Conservation (phyloP, 2,888 invertebrate species). For the Agrochola lota region DNA sequence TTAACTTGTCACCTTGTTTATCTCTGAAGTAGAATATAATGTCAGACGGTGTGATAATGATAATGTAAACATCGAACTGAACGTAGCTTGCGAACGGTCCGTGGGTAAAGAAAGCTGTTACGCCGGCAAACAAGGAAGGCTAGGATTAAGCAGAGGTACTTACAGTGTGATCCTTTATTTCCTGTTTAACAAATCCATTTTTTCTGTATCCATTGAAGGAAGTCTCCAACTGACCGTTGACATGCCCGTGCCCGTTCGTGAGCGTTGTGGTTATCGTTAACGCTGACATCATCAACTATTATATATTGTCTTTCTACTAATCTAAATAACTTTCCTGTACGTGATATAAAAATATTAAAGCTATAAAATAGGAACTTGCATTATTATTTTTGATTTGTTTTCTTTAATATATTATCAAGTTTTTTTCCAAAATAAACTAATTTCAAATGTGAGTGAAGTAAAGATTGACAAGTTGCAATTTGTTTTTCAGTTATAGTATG, state of each 20-base stretch:
- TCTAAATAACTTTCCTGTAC: conserved; percentile 40
- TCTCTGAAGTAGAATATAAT: conserved; percentile 1
- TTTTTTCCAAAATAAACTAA: conserved; percentile 45
- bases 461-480: conserved; percentile 58
- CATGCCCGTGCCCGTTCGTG: conserved; percentile 83
- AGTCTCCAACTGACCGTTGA: conserved; percentile 82
- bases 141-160: conserved; percentile 67
- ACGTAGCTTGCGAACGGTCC: neutral
- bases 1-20: conserved; percentile 11
- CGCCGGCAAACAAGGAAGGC: conserved; percentile 15
- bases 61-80: conserved; percentile 28
- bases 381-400: conserved; percentile 35
- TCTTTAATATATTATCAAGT: neutral
- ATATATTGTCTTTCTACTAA: conserved; percentile 60
- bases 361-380: conserved; percentile 61
- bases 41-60: neutral
- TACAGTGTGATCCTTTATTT: conserved; percentile 76
- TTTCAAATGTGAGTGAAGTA: conserved; percentile 61
- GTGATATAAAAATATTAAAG: conserved; percentile 55
- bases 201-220: conserved; percentile 83
- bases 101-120: conserved; percentile 21
- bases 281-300: conserved; percentile 81
- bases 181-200: conserved; percentile 83
- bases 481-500: conserved; percentile 52
- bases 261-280: conserved; percentile 85